A percentile compares a stretch with the other conserved stretches of the same genome.
phyloP scores from a whole-genome alignment of 1,140 invertebrate genomes.

The Steinernema khuongi region DNA sequence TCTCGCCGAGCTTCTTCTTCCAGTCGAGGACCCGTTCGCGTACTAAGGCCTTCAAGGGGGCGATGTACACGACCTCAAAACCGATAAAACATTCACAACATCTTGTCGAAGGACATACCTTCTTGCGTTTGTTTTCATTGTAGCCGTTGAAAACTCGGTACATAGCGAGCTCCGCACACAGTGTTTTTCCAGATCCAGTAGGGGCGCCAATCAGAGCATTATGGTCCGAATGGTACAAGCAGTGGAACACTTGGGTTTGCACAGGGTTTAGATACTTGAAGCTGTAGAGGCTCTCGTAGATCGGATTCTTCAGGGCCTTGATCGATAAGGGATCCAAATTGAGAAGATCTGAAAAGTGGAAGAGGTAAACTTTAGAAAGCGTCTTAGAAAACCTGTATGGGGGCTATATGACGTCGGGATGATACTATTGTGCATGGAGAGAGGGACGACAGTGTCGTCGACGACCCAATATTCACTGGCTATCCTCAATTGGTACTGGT shows the following conservation, averaged over 20 bases:
- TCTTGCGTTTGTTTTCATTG: conserved; percentile 72
- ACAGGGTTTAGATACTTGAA: conserved; percentile 97
- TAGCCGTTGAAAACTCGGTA: conserved; percentile 85
- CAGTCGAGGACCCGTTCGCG: conserved; percentile 92
- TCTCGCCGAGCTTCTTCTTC: conserved; percentile 77
- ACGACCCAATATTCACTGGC: conserved; percentile 86
- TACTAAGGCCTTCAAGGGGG: conserved; percentile 92
- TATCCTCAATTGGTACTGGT: conserved; percentile 82
- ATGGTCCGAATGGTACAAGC: conserved; percentile 85
- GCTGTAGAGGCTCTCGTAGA: conserved; percentile 76
- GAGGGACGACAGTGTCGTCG: conserved; percentile 68
- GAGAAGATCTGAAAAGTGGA: conserved; percentile 69
- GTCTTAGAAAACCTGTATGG: conserved; percentile 69
- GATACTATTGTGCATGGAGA: conserved; percentile 83
- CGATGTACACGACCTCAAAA: conserved; percentile 85
- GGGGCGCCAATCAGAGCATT: conserved; percentile 93
- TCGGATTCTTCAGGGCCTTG: conserved; percentile 71
- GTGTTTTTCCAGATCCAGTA: conserved; percentile 96
- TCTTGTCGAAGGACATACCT: conserved; percentile 64
- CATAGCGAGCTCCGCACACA: conserved; percentile 94
- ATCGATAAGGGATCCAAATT: conserved; percentile 83
- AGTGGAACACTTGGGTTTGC: conserved; percentile 96
- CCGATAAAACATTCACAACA: conserved; percentile 17
- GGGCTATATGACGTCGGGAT: conserved; percentile 85
- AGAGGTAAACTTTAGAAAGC: not conserved